These are phyloP conservation scores for Tenthredo distinguenda DNA, from an alignment of 2,888 invertebrate genomes.

Conservation along the genomic window DNA sequence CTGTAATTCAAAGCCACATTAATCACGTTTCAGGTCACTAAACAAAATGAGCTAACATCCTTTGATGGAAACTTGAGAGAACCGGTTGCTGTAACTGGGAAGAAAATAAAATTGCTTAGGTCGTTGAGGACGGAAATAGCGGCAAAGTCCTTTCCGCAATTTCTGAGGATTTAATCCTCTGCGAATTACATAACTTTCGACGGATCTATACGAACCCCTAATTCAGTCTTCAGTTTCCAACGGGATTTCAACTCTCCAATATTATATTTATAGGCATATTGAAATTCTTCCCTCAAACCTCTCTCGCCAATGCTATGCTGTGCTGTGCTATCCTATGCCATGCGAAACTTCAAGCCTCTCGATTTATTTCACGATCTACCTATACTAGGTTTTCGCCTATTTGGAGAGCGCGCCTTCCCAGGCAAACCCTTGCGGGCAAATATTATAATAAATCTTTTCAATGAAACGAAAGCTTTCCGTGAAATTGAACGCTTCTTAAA, in stretches of 20 bases:
- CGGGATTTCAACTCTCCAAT: background rate
- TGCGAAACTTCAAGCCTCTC: slow-evolving; percentile 3
- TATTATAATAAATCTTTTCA: slow-evolving; percentile 35
- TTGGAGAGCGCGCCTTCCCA: background rate
- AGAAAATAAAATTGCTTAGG: background rate
- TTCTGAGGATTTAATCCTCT: background rate
- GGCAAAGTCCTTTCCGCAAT: background rate
- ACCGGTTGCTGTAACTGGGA: background rate
- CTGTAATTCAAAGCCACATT: slow-evolving; percentile 6
- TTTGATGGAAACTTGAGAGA: background rate
- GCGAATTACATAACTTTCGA: background rate
- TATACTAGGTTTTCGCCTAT: background rate
- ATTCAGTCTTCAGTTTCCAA: background rate
- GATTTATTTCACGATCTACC: background rate
- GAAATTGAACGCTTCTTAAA: slow-evolving; percentile 26
- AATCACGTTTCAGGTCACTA: slow-evolving; percentile 14
- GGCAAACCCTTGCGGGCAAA: slow-evolving; percentile 3
- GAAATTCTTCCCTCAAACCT: background rate
- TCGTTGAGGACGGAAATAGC: background rate
- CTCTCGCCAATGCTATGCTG: background rate
- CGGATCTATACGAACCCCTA: background rate
- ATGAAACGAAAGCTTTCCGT: slow-evolving; percentile 14
- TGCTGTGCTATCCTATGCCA: background rate
- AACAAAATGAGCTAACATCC: slow-evolving; percentile 9
- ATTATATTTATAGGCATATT: background rate